Conservation (phyloP, 2,113 vertebrate species). For the Copsychus sechellarum region DNA sequence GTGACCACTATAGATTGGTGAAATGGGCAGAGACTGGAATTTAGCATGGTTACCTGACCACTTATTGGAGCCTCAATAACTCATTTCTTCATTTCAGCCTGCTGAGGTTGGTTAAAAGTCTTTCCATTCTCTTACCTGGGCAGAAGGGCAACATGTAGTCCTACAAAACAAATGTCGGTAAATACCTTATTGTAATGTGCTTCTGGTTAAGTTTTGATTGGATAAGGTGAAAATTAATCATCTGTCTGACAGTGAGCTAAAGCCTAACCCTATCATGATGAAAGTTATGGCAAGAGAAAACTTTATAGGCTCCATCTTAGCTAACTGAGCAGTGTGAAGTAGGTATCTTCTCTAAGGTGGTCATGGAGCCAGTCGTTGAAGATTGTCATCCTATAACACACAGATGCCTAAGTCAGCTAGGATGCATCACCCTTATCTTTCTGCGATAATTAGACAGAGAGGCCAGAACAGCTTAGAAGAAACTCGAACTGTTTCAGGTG, state of each 20-base stretch:
- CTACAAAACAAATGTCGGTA: background rate
- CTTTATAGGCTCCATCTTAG: background rate
- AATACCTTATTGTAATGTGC: background rate
- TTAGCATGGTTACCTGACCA: background rate
- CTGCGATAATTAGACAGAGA: background rate
- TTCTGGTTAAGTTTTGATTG: background rate
- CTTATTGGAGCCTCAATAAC: background rate
- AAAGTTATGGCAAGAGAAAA: background rate
- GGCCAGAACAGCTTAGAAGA: background rate
- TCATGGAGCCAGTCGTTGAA: background rate
- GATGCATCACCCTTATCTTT: background rate
- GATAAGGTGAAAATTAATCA: background rate
- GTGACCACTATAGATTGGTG: background rate
- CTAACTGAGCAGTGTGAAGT: background rate
- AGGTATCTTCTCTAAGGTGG: background rate
- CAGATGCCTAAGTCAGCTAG: background rate
- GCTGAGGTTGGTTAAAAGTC: background rate
- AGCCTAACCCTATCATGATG: background rate
- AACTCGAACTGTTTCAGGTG: background rate
- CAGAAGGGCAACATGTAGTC: background rate
- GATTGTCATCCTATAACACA: background rate
- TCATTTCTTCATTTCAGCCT: background rate
- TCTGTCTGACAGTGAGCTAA: background rate
- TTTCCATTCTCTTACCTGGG: background rate
- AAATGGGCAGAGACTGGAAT: background rate